These are phyloP conservation scores for Vesta saturnalis DNA, from an alignment of 2,888 invertebrate species.

Conservation along the genomic window DNA sequence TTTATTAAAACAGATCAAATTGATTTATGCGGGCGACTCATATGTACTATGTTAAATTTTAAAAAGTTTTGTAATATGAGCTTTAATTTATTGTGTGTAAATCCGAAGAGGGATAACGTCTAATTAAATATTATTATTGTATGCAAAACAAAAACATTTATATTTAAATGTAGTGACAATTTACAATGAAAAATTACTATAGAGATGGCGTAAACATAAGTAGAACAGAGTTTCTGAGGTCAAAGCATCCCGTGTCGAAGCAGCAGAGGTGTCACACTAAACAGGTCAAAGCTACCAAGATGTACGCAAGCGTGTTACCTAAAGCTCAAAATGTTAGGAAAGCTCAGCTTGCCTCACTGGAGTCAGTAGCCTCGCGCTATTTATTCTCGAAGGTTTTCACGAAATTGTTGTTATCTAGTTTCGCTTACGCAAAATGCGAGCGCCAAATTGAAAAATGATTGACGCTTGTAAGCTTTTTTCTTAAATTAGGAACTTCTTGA, in stretches of 20 bases:
- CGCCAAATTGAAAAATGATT: constrained; percentile 39
- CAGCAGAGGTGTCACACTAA: constrained; percentile 56
- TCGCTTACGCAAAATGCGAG: constrained; percentile 29
- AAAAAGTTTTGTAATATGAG: too few species aligned
- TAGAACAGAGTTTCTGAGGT: constrained; percentile 41
- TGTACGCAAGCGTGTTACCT: constrained; percentile 50
- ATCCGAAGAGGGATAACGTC: too few species aligned
- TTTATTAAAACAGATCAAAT: too few species aligned
- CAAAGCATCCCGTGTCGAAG: constrained; percentile 49
- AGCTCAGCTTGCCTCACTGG: constrained; percentile 51
- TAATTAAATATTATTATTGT: too few species aligned
- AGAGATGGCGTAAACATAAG: constrained; percentile 37
- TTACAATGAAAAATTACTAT: constrained; percentile 23
- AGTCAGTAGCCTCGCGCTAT: constrained; percentile 56
- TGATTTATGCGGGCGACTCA: too few species aligned
- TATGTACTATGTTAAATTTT: too few species aligned
- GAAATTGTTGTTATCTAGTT: constrained; percentile 15
- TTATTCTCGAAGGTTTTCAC: constrained; percentile 32
- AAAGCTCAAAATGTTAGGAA: constrained; percentile 50
- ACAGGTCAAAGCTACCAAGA: constrained; percentile 54
- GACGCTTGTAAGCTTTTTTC: constrained; percentile 30
- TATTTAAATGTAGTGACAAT: too few species aligned
- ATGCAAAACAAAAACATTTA: too few species aligned
- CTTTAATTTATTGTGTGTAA: too few species aligned
- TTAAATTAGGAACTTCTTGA: constrained; percentile 29